Base-by-base conservation (phyloP, 2,888 invertebrate genomes). In the Cryptosula pallasiana region DNA sequence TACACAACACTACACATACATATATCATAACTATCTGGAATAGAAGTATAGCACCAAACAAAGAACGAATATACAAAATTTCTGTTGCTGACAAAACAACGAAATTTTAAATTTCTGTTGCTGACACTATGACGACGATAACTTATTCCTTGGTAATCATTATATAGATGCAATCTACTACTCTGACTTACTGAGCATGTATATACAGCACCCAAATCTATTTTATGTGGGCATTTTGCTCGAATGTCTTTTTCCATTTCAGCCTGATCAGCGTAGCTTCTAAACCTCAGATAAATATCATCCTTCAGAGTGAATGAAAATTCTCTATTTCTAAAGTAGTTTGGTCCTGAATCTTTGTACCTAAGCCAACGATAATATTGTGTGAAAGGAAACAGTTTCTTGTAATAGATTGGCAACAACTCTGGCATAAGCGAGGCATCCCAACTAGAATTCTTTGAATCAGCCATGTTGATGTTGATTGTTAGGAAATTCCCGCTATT, bases 201-300 rank as follows among this genome's bases (percentile, higher is more conserved):
- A 81, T 92, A 95, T 16, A 96, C 90, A 32, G 95, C 93, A 69
- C 99, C 99, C 78, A 99, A 93, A 86, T 99, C 99, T 78, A 99
- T 92, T 87, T 99, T 99, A 76, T 91, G 88, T 0, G 99, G 99
- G 78, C 89, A 89, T 79, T 89, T 89, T 77, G 90, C 90, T 79
- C 90, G 90, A 54, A 99, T 88, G 77, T 93, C 91, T 74, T 89
- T 89, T 81, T 92, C 91, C 78, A 99, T 87, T 75, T 95, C 94
- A 74, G 90, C 89, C 74, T 90, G 89, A 76, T 90, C 90, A 73
- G 88, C 88, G 81, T 94, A 96, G 0, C 95, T 92, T 79, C 92
- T 90, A 84, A 92, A 97, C 35, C 98, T 89, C 72, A 97, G 87
- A 82, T 97, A 99, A 36, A 97, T 90, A 84, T 98, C 98, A 79